phyloP scores from a whole-genome alignment of 2,797 vertebrate genomes.

The Poeciliopsis turneri region DNA sequence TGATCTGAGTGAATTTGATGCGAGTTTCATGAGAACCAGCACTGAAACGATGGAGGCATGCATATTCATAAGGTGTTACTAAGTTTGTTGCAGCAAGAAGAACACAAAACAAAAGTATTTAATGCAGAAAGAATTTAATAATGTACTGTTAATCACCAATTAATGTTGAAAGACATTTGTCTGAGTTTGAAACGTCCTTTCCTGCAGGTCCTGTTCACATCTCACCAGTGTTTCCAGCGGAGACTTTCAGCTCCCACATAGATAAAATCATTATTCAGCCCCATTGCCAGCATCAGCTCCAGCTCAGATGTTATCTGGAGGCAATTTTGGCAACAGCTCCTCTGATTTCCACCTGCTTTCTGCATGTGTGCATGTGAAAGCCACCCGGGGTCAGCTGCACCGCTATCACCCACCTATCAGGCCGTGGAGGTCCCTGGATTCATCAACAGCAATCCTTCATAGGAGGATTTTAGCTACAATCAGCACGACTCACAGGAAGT shows the following conservation, averaged over 20 bases:
- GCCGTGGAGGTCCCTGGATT: not conserved
- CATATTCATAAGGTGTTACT: not conserved
- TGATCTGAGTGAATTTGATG: not conserved
- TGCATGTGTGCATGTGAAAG: not conserved
- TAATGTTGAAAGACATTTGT: not conserved
- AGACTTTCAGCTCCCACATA: conserved; percentile 2
- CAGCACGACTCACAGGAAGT: not conserved
- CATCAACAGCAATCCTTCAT: not conserved
- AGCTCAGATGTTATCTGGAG: not conserved
- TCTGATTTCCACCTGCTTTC: conserved; percentile 7
- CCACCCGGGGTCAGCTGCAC: not conserved
- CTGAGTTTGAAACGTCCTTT: not conserved
- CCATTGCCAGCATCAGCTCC: conserved; percentile 1
- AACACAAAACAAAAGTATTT: not conserved
- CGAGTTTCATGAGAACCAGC: not conserved
- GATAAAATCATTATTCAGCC: conserved; percentile 9
- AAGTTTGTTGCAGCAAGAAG: not conserved
- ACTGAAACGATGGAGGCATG: not conserved
- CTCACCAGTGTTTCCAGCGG: not conserved
- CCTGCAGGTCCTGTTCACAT: not conserved
- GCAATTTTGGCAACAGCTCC: not conserved
- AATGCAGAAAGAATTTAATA: not conserved
- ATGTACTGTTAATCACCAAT: not conserved
- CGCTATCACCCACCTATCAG: not conserved
- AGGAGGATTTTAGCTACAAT: not conserved